Conservation (phyloP, 2,797 vertebrate genomes). For the Artibeus lituratus region DNA sequence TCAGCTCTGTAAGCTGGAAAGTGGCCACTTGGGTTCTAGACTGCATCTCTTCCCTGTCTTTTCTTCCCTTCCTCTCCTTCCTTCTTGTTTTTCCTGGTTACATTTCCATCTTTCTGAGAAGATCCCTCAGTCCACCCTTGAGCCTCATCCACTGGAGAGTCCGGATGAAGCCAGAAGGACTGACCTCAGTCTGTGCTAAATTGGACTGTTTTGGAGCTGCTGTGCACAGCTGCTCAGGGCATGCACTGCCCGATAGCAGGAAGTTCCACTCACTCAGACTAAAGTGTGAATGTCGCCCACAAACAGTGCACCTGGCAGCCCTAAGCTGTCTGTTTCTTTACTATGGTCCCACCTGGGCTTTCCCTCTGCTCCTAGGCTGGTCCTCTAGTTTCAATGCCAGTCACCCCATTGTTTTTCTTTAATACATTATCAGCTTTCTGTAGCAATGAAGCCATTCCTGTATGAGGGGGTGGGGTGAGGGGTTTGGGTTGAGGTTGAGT, state of each 20-base stretch:
- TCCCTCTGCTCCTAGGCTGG: not conserved
- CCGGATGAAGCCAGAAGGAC: not conserved
- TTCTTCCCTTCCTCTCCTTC: not conserved
- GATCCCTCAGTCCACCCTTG: not conserved
- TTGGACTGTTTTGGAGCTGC: not conserved
- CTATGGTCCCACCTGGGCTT: not conserved
- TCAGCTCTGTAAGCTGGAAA: not conserved
- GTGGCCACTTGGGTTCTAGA: not conserved
- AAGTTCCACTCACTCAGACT: not conserved
- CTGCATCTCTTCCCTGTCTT: not conserved
- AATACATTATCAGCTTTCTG: not conserved
- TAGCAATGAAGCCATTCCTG: not conserved
- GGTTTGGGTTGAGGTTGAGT: not conserved
- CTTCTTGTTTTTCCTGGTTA: not conserved
- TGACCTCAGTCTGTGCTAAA: not conserved
- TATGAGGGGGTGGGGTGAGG: not conserved
- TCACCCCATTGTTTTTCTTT: not conserved
- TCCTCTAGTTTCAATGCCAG: not conserved
- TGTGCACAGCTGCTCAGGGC: fast-evolving
- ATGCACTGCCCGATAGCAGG: not conserved
- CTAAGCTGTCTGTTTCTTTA: not conserved
- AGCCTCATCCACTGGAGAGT: not conserved
- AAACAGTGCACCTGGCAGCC: not conserved
- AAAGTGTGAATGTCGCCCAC: not conserved
- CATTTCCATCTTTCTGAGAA: not conserved